Evolutionary conservation across 2,113 vertebrate genomes (phyloP), one percentile per base, ranked within the genome.

Genomic region (Seriola aureovittata): DNA sequence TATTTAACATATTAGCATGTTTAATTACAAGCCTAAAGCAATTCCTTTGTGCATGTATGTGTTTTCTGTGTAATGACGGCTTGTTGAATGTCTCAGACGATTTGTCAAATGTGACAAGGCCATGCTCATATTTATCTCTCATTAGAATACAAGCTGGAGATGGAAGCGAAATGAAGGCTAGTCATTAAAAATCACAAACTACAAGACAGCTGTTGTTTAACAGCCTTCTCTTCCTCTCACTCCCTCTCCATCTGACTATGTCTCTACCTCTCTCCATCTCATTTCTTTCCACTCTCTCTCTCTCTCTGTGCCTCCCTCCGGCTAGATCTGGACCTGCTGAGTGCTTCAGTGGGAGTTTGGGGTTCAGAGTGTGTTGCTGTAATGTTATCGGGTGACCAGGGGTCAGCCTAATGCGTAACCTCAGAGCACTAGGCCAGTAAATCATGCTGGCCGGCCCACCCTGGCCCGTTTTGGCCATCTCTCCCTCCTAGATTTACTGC

Each of bases 1-100:
- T 89, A 93, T 95, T 90, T 93, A 94, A 93, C 76, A 89, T 84
- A 92, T 95, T 95, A 90, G 84, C 93, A 95, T 96, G 92, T 95
- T 94, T 94, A 95, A 94, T 94, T 92, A 93, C 85, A 85, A 86
- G 92, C 94, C 94, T 87, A 84, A 81, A 91, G 94, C 93, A 40
- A 80, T 85, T 74, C 75, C 81, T 94, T 84, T 89, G 79, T 88
- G 85, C 73, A 57, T 85, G 86, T 71, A 55, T 87, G 79, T 88
- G 83, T 92, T 93, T 92, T 76, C 82, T 81, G 64, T 73, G 81
- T 89, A 82, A 91, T 90, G 86, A 89, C 90, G 90, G 91, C 90
- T 91, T 91, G 93, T 93, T 91, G 91, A 91, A 87, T 75, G 86
- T 94, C 92, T 70, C 83, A 48, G 68, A 76, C 72, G 76, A 94